Base-by-base conservation (phyloP, 2,888 invertebrate species). In the Sinelater perroti region DNA sequence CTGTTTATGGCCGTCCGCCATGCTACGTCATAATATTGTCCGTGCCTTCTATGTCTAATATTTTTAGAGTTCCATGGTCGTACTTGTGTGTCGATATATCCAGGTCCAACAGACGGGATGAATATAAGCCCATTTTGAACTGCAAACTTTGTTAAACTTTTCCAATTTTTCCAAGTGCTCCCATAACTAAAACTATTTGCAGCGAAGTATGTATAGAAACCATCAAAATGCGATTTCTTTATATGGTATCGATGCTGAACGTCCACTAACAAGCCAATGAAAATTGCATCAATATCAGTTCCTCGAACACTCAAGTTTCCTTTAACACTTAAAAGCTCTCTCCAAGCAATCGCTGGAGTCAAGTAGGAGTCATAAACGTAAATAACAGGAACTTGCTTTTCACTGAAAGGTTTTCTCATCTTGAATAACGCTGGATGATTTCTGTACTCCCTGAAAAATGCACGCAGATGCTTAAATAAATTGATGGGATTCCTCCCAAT, bases 91-190 rank as follows among this genome's bases (percentile, higher is more conserved):
- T 89, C 88, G 3, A 85, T 81, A 73, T 87, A 89, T 13, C 89
- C 89, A 1, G 88, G 88, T 1, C 87, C 87, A 5, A 89, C 82
- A 11, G 87, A 87, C 7, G 88, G 88, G 52, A 87, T 81, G 70
- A 89, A 89, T 3, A 86, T 66, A 63, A 87, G 77, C 56, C 80
- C 79, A 66, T 85, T 84, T 61, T 83, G 82, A 24, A 78, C 71
- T 0, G 85, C 85, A 71, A 82, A 85, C 80, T 82, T 70, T 77
- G 81, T 7, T 21, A 73, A 52, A 36, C 45, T 62, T 20, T 63
- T 63, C 82, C 82, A 82, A 65, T 82, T 81, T 66, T 81, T 82
- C 82, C 81, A 83, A 0, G 83, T 80, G 31, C 85, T 85, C 2
- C 85, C 86, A 66, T 81, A 84, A 20, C 83, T 82, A 67, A 85